Base-by-base conservation (phyloP, 1,140 invertebrate genomes). In the Wasmannia auropunctata region DNA sequence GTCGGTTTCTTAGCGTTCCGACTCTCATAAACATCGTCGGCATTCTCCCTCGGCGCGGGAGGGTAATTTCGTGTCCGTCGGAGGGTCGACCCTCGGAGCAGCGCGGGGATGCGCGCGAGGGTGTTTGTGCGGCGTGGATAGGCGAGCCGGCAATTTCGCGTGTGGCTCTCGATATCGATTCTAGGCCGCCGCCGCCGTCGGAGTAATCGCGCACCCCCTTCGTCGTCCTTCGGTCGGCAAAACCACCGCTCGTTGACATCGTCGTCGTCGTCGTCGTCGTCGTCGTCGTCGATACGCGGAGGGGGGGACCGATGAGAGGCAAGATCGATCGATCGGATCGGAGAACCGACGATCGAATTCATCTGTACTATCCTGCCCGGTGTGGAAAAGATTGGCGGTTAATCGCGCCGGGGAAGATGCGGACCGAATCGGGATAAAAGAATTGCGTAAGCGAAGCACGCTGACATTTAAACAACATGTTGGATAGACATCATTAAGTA, bases 111-210 rank as follows among this genome's bases (percentile, higher is more conserved):
- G 58, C 40, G 76, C 86, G 79, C 74, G 54, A 83, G 79, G 51
- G 79, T 72, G 37, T 60, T 80, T 43, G 67, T 83, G 56, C 79
- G 37, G 54, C 67, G 79, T 74, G 79, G 67, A 83, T 83, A 83
- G 79, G 67, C 79, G 79, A 83, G 69, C 28, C 67, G 79, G 67
- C 69, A 83, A 83, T 83, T 74, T 83, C 37, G 67, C 51, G 79
- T 74, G 79, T 51, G 63, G 79, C 60, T 76, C 77, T 63, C 60
- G 79, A 81, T 90, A 90, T 90, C 86, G 88, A 90, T 90, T 90
- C 51, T 62, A 56, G 86, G 80, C 67, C 86, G 60, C 85, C 54
- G 58, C 88, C 51, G 46, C 72, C 40, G 60, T 60, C 58, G 62
- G 63, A 49, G 70, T 34, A 79, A 58, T 63, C 60, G 83, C 46